phyloP scores from a whole-genome alignment of 2,113 vertebrate genomes.

The Aplodontia rufa region DNA sequence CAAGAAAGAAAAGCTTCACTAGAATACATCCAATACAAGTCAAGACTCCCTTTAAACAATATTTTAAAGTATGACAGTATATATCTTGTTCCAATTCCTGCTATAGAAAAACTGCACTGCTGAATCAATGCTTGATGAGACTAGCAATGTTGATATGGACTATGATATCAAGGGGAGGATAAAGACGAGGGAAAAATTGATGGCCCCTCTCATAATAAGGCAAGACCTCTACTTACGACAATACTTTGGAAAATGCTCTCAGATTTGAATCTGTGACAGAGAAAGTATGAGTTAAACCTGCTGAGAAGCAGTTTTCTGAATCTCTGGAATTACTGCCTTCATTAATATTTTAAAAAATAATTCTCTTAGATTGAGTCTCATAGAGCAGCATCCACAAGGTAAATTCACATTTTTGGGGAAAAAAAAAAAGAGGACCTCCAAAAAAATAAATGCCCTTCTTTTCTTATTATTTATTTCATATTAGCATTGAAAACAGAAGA shows the following conservation, averaged over 20 bases:
- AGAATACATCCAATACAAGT: not conserved
- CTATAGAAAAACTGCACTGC: not conserved
- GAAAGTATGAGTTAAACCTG: slow-evolving; percentile 21
- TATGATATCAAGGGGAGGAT: not conserved
- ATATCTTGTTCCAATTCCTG: not conserved
- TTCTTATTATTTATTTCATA: slow-evolving; percentile 49
- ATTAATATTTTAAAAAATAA: slow-evolving; percentile 75
- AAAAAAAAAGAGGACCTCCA: not conserved
- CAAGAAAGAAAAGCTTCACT: not conserved
- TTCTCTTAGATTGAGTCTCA: slow-evolving; percentile 67
- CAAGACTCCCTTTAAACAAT: not conserved
- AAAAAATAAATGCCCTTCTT: slow-evolving; percentile 48
- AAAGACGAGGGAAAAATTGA: not conserved
- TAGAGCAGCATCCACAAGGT: slow-evolving; percentile 23
- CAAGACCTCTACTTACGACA: not conserved
- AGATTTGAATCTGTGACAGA: not conserved
- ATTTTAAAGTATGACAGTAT: not conserved
- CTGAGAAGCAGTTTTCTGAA: slow-evolving; percentile 46
- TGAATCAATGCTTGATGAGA: not conserved
- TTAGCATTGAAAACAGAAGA: slow-evolving; percentile 55
- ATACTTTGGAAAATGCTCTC: not conserved
- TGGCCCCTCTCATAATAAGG: not conserved
- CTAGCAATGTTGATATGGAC: not conserved
- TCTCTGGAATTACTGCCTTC: slow-evolving; percentile 64
- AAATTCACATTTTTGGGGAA: not conserved